Evolutionary conservation across 2,888 invertebrate genomes (phyloP).

Genomic region (Aphrophora alni): DNA sequence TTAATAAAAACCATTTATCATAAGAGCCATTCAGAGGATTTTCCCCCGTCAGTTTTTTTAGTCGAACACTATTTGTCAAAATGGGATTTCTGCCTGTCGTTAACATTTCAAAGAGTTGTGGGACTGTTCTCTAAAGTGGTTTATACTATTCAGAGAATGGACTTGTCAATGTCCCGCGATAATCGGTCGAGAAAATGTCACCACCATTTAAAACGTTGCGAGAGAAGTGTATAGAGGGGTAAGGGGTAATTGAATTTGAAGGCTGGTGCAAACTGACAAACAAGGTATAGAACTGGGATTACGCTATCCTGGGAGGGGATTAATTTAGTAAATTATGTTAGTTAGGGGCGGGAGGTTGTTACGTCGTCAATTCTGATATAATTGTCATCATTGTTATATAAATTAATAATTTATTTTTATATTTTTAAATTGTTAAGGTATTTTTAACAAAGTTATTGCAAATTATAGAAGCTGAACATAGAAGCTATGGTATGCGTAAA

Average conservation of each 20-base stretch:
- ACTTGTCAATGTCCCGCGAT: not conserved
- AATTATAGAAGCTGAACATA: no score
- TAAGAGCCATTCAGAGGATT: not conserved
- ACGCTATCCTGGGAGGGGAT: not conserved
- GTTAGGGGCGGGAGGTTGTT: no score
- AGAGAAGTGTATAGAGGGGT: not conserved
- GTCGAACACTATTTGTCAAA: not conserved
- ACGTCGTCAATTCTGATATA: no score
- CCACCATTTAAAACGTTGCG: not conserved
- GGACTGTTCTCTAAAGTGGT: not conserved
- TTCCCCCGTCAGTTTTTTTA: not conserved
- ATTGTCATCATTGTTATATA: no score
- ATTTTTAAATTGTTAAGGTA: no score
- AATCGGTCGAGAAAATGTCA: constrained; percentile 5
- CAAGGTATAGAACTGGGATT: not conserved
- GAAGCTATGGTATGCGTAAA: no score
- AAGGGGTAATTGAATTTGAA: not conserved
- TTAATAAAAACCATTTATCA: not conserved
- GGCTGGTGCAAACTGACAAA: not conserved
- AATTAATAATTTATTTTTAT: no score
- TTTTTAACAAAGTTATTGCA: no score
- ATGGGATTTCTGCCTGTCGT: not conserved
- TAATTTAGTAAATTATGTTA: not conserved
- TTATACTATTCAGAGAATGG: not conserved
- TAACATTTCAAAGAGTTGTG: not conserved